Percentiles rank a stretch among this genome's conserved stretches.
These are phyloP conservation scores for Patella ulyssiponensis DNA, from an alignment of 2,888 invertebrate species.

Conservation along the genomic window DNA sequence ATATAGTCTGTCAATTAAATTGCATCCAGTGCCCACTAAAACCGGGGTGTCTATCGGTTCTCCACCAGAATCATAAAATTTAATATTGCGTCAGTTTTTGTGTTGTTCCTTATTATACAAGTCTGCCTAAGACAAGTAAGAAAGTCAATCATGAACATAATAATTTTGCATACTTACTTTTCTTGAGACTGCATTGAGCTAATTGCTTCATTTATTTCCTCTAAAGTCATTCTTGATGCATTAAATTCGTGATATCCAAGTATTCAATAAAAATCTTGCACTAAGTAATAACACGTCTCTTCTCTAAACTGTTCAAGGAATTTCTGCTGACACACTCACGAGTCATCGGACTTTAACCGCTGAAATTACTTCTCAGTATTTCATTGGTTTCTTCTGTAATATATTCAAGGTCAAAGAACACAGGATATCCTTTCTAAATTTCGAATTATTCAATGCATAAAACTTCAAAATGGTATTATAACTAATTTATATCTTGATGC, in stretches of 20 bases:
- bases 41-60: too few relatives aligned
- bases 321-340: constrained; percentile 5
- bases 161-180: background rate
- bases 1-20: too few relatives aligned
- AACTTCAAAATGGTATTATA: background rate
- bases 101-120: too few relatives aligned
- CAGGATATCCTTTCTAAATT: background rate
- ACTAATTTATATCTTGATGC: background rate
- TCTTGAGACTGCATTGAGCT: background rate
- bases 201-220: background rate
- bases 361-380: background rate
- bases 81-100: too few relatives aligned
- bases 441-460: background rate
- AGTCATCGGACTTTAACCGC: constrained; percentile 3
- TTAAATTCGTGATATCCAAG: too few relatives aligned
- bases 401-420: constrained; percentile 7
- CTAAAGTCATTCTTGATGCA: background rate
- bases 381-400: background rate
- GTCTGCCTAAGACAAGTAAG: too few relatives aligned
- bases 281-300: background rate
- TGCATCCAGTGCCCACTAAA: too few relatives aligned
- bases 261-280: background rate
- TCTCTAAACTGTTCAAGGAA: background rate
- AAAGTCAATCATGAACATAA: too few relatives aligned
- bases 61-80: too few relatives aligned